phyloP scores from a whole-genome alignment of 2,888 invertebrate genomes.

The Fragum whitleyi region DNA sequence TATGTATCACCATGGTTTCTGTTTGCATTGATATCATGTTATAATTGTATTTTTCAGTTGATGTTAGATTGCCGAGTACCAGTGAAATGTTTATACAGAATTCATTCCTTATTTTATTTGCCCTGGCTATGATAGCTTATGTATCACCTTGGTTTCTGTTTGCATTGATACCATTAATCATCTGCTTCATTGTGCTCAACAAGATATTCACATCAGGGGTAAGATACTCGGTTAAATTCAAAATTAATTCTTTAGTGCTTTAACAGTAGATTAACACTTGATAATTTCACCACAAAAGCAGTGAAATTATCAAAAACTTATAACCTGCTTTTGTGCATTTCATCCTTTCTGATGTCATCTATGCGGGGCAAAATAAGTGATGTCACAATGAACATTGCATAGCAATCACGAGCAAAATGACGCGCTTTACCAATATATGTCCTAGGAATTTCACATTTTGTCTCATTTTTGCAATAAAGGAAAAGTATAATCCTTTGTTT shows the following conservation, averaged over 20 bases:
- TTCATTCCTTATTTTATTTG: conserved; percentile 89
- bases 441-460: too few species aligned
- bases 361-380: too few species aligned
- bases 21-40: conserved; percentile 81
- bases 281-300: too few species aligned
- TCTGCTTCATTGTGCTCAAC: conserved; percentile 83
- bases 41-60: conserved; percentile 76
- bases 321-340: too few species aligned
- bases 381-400: too few species aligned
- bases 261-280: too few species aligned
- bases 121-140: conserved; percentile 92
- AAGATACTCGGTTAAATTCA: conserved; percentile 26
- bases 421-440: too few species aligned
- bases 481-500: too few species aligned
- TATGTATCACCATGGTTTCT: conserved; percentile 90
- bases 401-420: too few species aligned
- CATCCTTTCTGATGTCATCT: too few species aligned
- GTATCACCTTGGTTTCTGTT: conserved; percentile 90
- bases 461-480: too few species aligned
- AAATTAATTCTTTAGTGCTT: background rate
- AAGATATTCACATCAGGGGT: conserved; percentile 84
- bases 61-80: conserved; percentile 86
- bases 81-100: conserved; percentile 88
- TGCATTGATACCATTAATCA: conserved; percentile 83
- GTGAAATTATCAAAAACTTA: too few species aligned